phyloP scores from a whole-genome alignment of 2,797 vertebrate species.

The Pteropus rufus region DNA sequence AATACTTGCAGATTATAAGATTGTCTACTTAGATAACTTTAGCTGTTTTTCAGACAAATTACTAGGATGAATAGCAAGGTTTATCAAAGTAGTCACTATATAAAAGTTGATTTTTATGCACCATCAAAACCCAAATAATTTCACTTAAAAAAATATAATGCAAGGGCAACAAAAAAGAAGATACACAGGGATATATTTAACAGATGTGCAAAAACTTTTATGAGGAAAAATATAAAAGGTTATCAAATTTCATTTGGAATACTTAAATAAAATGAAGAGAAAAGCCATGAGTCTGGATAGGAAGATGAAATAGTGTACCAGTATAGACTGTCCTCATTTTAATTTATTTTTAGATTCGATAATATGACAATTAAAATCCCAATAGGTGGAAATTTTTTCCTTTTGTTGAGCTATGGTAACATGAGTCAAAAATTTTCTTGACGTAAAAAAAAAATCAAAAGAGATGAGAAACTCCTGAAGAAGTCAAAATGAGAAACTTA shows the following conservation, averaged over 20 bases:
- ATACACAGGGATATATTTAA: not conserved
- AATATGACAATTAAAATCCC: not conserved
- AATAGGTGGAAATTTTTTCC: not conserved
- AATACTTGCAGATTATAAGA: not conserved
- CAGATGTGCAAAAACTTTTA: not conserved
- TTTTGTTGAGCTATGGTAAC: not conserved
- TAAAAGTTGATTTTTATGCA: not conserved
- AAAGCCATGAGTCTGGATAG: not conserved
- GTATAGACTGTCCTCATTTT: not conserved
- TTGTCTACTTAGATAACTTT: not conserved
- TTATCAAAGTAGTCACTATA: not conserved
- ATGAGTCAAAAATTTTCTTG: not conserved
- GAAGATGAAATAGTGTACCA: not conserved
- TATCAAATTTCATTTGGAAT: not conserved
- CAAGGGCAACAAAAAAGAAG: not conserved
- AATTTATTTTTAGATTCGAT: not conserved
- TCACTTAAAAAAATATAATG: not conserved
- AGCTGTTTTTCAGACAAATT: not conserved
- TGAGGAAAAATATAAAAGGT: not conserved
- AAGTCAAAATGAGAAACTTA: not conserved
- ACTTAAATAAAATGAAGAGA: not conserved
- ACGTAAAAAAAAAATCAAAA: not conserved
- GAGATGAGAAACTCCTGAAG: not conserved
- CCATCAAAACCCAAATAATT: not conserved
- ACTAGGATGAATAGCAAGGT: not conserved